These are phyloP conservation scores for Rhamphomyia laevipes DNA, from an alignment of 2,888 invertebrate species.

Conservation along the genomic window DNA sequence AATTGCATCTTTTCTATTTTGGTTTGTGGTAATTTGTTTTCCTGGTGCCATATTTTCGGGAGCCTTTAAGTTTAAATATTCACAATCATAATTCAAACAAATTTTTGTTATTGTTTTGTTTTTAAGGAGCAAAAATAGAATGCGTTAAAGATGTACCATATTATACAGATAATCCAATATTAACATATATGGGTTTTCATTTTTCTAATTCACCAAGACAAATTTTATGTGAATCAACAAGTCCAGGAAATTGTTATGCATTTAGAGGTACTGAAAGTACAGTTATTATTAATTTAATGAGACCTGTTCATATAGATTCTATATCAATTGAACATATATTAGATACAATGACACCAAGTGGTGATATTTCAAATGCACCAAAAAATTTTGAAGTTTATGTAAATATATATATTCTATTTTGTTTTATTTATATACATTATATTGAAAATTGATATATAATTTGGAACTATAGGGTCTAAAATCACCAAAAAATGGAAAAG, in stretches of 20 bases:
- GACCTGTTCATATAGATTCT: neutral
- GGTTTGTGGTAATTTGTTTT: too few relatives aligned
- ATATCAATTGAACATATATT: neutral
- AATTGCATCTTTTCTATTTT: too few relatives aligned
- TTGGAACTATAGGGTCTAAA: neutral
- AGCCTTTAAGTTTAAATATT: too few relatives aligned
- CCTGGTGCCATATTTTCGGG: too few relatives aligned
- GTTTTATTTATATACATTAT: neutral
- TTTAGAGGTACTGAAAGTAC: neutral
- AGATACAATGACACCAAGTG: neutral
- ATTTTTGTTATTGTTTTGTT: too few relatives aligned
- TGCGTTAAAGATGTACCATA: neutral
- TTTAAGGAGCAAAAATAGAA: neutral
- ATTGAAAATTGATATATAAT: neutral
- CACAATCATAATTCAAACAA: too few relatives aligned
- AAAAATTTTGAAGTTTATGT: neutral
- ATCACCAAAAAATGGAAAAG: neutral
- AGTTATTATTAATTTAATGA: neutral
- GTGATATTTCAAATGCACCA: neutral
- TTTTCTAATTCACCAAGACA: neutral
- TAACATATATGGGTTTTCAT: neutral
- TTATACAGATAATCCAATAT: neutral
- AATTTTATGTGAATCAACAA: neutral
- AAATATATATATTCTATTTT: neutral
- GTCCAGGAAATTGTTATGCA: neutral